phyloP scores from a whole-genome alignment of 2,797 vertebrate genomes.

The Leuciscus waleckii region DNA sequence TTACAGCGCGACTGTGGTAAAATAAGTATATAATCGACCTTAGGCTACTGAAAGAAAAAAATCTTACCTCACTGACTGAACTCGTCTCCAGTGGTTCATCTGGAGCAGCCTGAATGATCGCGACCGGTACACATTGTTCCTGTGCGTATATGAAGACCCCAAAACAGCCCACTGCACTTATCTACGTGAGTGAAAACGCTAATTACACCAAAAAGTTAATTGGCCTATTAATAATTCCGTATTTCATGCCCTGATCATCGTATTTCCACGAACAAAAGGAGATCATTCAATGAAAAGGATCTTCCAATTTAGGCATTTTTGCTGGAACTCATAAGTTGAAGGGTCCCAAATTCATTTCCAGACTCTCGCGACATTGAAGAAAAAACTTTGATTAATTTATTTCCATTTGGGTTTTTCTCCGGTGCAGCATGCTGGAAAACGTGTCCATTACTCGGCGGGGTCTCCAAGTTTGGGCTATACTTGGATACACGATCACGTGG shows the following conservation, averaged over 20 bases:
- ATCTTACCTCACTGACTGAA: slow-evolving; percentile 13
- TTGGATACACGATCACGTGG: slow-evolving; percentile 57
- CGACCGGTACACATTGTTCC: slow-evolving; percentile 46
- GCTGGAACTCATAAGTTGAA: neutral
- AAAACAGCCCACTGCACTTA: neutral
- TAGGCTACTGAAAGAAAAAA: neutral
- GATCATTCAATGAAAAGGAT: neutral
- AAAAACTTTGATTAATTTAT: neutral
- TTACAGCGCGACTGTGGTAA: neutral
- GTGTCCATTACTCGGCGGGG: slow-evolving; percentile 23
- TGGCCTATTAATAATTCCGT: too few species aligned
- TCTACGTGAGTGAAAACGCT: neutral
- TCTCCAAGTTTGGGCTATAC: slow-evolving; percentile 39
- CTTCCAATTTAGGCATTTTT: neutral
- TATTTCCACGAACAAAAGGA: neutral
- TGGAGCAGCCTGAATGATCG: slow-evolving; percentile 15
- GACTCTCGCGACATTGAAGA: neutral
- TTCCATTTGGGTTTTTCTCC: neutral
- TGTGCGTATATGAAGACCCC: neutral
- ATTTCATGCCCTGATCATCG: neutral
- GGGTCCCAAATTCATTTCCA: neutral
- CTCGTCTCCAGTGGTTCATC: neutral
- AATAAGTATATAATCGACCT: neutral
- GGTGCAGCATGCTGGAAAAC: slow-evolving; percentile 17
- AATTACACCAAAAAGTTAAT: neutral